These are phyloP conservation scores for Sorex fumeus DNA, from an alignment of 2,113 vertebrate species.

Conservation along the genomic window DNA sequence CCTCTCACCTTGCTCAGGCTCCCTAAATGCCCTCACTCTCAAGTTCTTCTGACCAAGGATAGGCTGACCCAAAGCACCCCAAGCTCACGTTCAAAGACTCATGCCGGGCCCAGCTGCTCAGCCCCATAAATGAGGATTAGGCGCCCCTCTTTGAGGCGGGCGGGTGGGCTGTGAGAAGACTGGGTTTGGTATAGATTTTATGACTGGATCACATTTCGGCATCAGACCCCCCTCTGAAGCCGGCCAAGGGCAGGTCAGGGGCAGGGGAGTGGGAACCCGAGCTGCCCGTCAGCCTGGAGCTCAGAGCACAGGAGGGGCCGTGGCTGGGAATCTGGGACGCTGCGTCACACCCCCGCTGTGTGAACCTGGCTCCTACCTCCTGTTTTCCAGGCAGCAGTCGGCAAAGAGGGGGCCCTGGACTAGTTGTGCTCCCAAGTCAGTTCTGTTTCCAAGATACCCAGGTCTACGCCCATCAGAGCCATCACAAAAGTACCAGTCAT, in stretches of 20 bases:
- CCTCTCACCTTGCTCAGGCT: conserved; percentile 16
- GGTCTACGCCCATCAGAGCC: background rate
- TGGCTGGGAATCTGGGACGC: conserved; percentile 30
- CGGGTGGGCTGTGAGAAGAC: conserved; percentile 84
- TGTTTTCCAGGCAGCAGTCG: background rate
- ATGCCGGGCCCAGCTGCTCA: conserved; percentile 77
- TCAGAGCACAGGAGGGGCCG: conserved; percentile 41
- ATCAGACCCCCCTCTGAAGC: conserved; percentile 83
- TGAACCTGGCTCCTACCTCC: conserved; percentile 61
- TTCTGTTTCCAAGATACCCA: background rate
- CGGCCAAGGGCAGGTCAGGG: conserved; percentile 85
- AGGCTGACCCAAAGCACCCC: conserved; percentile 70
- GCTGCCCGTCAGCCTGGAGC: conserved; percentile 55
- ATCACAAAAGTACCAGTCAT: background rate
- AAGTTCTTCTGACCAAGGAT: conserved; percentile 70
- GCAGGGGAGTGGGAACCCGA: conserved; percentile 82
- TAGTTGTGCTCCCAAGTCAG: background rate
- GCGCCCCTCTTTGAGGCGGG: conserved; percentile 80
- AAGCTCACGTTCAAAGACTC: conserved; percentile 84
- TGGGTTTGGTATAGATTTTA: conserved; percentile 82
- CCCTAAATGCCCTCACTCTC: conserved; percentile 70
- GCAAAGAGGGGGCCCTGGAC: background rate
- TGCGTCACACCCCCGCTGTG: background rate
- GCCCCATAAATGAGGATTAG: conserved; percentile 84
- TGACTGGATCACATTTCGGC: conserved; percentile 84